Evolutionary conservation across 1,140 invertebrate species (phyloP).

Genomic region (Papilio glaucus): DNA sequence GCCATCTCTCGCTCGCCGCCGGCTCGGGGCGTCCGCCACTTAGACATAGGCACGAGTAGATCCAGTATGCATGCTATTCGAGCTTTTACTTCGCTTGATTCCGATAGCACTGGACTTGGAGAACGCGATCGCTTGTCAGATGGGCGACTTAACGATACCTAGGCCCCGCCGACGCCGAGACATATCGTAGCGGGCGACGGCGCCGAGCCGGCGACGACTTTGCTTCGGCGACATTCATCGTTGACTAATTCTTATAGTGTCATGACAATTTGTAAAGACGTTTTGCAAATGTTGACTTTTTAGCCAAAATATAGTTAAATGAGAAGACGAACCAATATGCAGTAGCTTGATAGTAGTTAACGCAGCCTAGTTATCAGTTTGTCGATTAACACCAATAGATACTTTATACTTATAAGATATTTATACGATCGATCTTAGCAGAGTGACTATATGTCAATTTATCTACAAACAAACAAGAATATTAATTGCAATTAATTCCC

Average conservation of each 20-base stretch:
- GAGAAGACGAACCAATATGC: slow-evolving; percentile 82
- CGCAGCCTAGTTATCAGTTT: slow-evolving; percentile 81
- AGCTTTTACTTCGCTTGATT: slow-evolving; percentile 26
- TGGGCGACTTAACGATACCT: slow-evolving; percentile 49
- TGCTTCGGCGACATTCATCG: slow-evolving; percentile 71
- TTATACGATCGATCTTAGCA: slow-evolving; percentile 80
- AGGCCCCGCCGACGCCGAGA: slow-evolving; percentile 52
- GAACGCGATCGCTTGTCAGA: slow-evolving; percentile 16
- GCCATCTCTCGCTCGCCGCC: slow-evolving; percentile 46
- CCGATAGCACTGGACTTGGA: slow-evolving; percentile 15
- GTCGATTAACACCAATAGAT: slow-evolving; percentile 81
- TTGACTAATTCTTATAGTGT: slow-evolving; percentile 82
- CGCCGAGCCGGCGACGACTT: slow-evolving; percentile 59
- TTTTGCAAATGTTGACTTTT: slow-evolving; percentile 83
- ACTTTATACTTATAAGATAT: slow-evolving; percentile 81
- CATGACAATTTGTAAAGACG: slow-evolving; percentile 81
- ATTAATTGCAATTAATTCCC: slow-evolving; percentile 75
- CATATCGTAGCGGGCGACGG: slow-evolving; percentile 64
- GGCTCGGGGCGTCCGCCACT: slow-evolving; percentile 42
- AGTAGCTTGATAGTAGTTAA: slow-evolving; percentile 81
- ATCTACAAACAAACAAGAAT: slow-evolving; percentile 70
- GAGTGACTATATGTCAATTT: slow-evolving; percentile 80
- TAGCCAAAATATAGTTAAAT: slow-evolving; percentile 82
- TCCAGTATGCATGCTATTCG: slow-evolving; percentile 20
- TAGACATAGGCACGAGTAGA: slow-evolving; percentile 18